Evolutionary conservation across 2,888 invertebrate species (phyloP).

Genomic region (Capitulum mitella): DNA sequence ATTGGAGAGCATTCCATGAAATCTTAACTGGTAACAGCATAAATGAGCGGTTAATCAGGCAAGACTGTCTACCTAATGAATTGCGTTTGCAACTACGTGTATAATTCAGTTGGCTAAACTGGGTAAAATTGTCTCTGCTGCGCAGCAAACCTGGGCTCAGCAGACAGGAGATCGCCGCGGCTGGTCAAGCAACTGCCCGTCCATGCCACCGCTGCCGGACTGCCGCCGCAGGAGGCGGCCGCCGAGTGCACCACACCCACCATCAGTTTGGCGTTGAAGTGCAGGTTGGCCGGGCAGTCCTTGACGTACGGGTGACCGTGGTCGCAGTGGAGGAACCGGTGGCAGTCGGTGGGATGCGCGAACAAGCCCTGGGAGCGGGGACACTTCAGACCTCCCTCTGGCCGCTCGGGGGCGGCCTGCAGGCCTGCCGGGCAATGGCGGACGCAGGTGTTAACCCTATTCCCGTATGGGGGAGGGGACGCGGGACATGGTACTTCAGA

Average conservation of each 20-base stretch:
- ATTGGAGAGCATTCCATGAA: too few relatives aligned
- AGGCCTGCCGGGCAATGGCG: neutral
- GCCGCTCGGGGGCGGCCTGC: constrained; percentile 28
- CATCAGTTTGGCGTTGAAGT: constrained; percentile 32
- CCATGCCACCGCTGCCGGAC: neutral
- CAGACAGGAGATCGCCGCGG: too few relatives aligned
- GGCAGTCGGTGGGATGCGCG: constrained; percentile 33
- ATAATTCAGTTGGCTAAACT: too few relatives aligned
- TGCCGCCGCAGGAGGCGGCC: neutral
- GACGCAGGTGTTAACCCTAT: too few relatives aligned
- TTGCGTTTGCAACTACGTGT: too few relatives aligned
- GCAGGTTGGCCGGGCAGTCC: constrained; percentile 33
- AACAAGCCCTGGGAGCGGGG: constrained; percentile 31
- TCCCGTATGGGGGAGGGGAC: too few relatives aligned
- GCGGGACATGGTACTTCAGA: too few relatives aligned
- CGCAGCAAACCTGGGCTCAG: too few relatives aligned
- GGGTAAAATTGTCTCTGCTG: too few relatives aligned
- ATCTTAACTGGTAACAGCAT: neutral
- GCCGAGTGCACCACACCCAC: neutral
- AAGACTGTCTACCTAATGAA: too few relatives aligned
- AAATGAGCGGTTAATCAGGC: too few relatives aligned
- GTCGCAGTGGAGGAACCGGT: constrained; percentile 36
- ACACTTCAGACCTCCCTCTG: constrained; percentile 26
- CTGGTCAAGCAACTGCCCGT: neutral
- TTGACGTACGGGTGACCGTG: constrained; percentile 31